Conservation (phyloP, 37 sponge, comb jelly and placozoan genomes). For the Theonella swinhoei region DNA sequence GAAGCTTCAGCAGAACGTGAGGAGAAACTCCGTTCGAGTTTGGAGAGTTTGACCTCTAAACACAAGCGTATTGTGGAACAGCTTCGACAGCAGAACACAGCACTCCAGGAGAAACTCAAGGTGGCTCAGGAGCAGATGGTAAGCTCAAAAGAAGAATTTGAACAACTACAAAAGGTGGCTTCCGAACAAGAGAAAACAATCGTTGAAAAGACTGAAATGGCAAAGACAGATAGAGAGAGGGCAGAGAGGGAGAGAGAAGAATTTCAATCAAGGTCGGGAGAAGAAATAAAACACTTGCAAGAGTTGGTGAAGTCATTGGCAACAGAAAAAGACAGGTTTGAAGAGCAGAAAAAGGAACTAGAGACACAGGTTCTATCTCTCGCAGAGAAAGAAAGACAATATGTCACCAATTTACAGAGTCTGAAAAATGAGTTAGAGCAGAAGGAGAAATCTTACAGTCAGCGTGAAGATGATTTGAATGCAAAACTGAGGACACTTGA, state of each 20-base stretch:
- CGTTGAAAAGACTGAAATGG: neutral
- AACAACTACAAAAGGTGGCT: neutral
- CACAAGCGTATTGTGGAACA: slow-evolving; percentile 37
- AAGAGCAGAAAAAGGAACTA: neutral
- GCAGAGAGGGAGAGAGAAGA: slow-evolving; percentile 1
- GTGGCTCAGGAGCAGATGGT: neutral
- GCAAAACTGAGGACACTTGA: slow-evolving; percentile 6
- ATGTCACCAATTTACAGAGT: neutral
- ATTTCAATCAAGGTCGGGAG: neutral
- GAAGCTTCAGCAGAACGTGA: neutral
- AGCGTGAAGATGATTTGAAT: slow-evolving; percentile 2
- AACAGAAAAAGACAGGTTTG: neutral
- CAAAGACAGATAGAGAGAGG: slow-evolving; percentile 2
- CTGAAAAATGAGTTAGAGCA: neutral
- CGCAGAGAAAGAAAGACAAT: neutral
- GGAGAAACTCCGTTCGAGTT: slow-evolving; percentile 11
- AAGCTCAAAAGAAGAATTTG: neutral
- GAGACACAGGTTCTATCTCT: neutral
- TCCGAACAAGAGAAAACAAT: neutral
- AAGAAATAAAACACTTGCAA: neutral
- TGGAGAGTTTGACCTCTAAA: slow-evolving; percentile 14
- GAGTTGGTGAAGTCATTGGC: neutral
- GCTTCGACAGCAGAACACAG: slow-evolving; percentile 28
- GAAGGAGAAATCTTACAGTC: neutral
- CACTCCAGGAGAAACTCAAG: slow-evolving; percentile 12